Conservation (phyloP, 2,113 vertebrate genomes). For the Pungitius pungitius region DNA sequence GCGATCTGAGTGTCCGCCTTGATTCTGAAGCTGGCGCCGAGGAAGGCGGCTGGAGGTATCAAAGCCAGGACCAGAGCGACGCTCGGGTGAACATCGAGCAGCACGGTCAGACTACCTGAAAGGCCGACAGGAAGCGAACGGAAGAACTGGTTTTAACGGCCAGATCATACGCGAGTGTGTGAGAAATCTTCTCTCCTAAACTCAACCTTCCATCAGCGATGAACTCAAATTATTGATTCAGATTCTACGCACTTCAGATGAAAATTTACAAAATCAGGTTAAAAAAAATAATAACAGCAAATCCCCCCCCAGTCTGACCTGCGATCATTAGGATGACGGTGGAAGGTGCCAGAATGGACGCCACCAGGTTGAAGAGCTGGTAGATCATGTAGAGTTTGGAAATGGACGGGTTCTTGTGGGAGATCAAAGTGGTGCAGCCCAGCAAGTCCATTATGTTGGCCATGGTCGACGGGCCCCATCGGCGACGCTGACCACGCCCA, state of each 20-base stretch:
- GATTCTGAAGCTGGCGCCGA: conserved; percentile 58
- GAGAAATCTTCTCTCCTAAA: background rate
- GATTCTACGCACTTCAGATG: no score
- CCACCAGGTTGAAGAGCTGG: conserved; percentile 14
- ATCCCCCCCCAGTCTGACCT: conserved; percentile 9
- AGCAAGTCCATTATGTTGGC: conserved; percentile 61
- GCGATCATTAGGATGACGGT: conserved; percentile 24
- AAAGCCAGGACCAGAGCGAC: conserved; percentile 40
- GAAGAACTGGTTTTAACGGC: background rate
- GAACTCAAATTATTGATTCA: background rate
- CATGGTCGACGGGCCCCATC: conserved; percentile 78
- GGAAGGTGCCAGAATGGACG: conserved; percentile 38
- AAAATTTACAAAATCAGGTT: no score
- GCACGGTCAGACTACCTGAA: conserved; percentile 57
- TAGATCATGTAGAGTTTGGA: conserved; percentile 40
- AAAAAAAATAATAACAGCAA: background rate
- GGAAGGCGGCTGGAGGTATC: conserved; percentile 59
- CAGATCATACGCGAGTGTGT: background rate
- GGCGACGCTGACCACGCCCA: conserved; percentile 52
- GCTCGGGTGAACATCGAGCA: conserved; percentile 36
- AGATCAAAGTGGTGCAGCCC: background rate
- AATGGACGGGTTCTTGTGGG: conserved; percentile 28
- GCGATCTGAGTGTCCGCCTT: conserved; percentile 68
- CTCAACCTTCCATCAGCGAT: background rate
- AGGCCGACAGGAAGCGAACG: background rate